Conservation (phyloP, 2,113 vertebrate genomes). For the Pygathrix nemaeus region DNA sequence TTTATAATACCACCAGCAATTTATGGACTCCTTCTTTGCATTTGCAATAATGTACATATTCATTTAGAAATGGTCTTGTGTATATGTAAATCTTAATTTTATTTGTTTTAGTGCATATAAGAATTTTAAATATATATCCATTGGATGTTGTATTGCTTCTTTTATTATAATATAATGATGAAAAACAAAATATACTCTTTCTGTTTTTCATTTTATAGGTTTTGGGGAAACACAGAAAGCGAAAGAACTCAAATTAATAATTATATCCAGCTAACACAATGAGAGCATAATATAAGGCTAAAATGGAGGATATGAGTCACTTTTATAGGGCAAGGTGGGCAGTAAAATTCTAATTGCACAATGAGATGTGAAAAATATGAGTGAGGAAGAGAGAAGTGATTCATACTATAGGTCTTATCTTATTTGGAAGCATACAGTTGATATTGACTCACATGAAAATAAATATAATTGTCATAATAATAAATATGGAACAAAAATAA, state of each 20-base stretch:
- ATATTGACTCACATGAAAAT: background rate
- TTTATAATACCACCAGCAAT: background rate
- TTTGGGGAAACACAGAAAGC: background rate
- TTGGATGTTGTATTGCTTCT: background rate
- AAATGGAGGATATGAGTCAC: background rate
- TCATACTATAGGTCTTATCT: no score
- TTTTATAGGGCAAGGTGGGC: background rate
- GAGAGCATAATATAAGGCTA: background rate
- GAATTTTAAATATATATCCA: background rate
- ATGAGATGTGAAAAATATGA: background rate
- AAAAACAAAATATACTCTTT: background rate
- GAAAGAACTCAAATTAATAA: background rate
- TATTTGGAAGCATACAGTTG: background rate
- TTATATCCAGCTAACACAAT: background rate
- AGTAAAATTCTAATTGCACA: background rate
- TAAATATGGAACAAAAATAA: background rate
- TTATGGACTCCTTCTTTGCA: background rate
- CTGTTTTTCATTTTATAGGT: no score
- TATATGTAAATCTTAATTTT: background rate
- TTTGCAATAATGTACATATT: background rate
- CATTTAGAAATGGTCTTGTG: background rate
- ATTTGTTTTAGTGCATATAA: background rate
- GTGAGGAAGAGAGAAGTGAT: background rate
- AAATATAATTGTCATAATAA: background rate
- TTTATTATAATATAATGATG: background rate